Base-by-base conservation (phyloP, 2,888 invertebrate species). In the Thyatira batis region DNA sequence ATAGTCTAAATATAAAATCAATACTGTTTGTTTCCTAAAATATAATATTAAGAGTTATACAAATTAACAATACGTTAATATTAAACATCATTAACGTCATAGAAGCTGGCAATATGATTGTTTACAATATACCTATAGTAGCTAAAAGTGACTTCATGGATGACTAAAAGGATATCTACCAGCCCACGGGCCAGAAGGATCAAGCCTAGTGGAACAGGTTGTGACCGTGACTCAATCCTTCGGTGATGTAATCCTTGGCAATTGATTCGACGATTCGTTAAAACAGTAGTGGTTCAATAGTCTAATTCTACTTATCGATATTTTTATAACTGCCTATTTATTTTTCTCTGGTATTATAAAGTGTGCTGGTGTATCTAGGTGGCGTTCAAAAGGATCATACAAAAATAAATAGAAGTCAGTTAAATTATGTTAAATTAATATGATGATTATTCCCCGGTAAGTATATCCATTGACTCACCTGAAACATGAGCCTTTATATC, bases 221-320 rank as follows among this genome's bases (percentile, higher is more conserved):
- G 81, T 82, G 85, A 72, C 87, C 86, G 70, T 90, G 91, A 90
- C 82, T 91, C 89, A 90, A 85, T 83, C 84, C 82, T 83, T 85
- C 82, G 83, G 79, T 91, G 89, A 91, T 89, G 91, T 81, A 90
- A 91, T 84, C 74, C 80, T 65, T 81, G 76, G 80, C 84, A 85
- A 85, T 84, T 84, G 76, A 85, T 84, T 75, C 77, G 80, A 79
- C 87, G 89, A 88, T 84, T 87, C 83, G 82, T 63, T 63, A 65
- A 60, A 70, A 67, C 71, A 63, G 62, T 84, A 87, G 88, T 80
- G 84, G 49, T 74, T 65, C 49, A 54, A 49, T 25, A 56, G 54
- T 53, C 44, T 43, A 39, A 27, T 49, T 23, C 49, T 23, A 54
- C 43, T 55, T 76, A 68, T 80, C 80, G 80, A 81, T 73, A 69